These are phyloP conservation scores for Mechanitis messenoides DNA, from an alignment of 2,888 invertebrate species.

Conservation along the genomic window DNA sequence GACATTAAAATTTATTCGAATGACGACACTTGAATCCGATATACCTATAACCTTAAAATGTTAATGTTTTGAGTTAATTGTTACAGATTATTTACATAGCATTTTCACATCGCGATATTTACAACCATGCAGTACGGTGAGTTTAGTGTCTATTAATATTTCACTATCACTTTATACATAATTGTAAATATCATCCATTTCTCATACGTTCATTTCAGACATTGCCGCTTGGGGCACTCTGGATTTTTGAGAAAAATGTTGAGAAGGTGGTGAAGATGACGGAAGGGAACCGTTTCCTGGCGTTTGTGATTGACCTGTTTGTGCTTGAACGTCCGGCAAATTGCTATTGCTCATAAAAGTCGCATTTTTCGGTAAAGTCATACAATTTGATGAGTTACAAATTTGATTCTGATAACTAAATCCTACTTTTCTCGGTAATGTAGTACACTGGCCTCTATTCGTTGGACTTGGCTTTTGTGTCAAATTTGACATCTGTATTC, in stretches of 20 bases:
- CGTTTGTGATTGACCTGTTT: slow-evolving; percentile 62
- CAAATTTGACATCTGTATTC: slow-evolving; percentile 75
- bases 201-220: slow-evolving; percentile 94
- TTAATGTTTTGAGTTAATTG: slow-evolving; percentile 43
- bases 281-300: slow-evolving; percentile 63
- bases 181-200: slow-evolving; percentile 76
- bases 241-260: slow-evolving; percentile 70
- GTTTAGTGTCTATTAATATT: slow-evolving; percentile 39
- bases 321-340: slow-evolving; percentile 71
- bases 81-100: slow-evolving; percentile 47
- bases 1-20: slow-evolving; percentile 22
- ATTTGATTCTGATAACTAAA: slow-evolving; percentile 68
- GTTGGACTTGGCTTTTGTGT: slow-evolving; percentile 65
- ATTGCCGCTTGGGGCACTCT: slow-evolving; percentile 88
- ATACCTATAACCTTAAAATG: slow-evolving; percentile 42
- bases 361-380: slow-evolving; percentile 79
- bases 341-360: slow-evolving; percentile 68
- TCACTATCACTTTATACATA: slow-evolving; percentile 68
- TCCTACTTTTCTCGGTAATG: slow-evolving; percentile 69
- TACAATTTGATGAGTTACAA: slow-evolving; percentile 70
- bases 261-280: slow-evolving; percentile 65
- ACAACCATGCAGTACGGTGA: slow-evolving; percentile 67
- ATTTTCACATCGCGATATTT: slow-evolving; percentile 55
- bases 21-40: slow-evolving; percentile 19
- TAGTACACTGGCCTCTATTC: slow-evolving; percentile 67